A percentile compares a stretch with the other conserved stretches of the same genome.
phyloP scores from a whole-genome alignment of 2,888 invertebrate genomes.

The Cheilosia soror region DNA sequence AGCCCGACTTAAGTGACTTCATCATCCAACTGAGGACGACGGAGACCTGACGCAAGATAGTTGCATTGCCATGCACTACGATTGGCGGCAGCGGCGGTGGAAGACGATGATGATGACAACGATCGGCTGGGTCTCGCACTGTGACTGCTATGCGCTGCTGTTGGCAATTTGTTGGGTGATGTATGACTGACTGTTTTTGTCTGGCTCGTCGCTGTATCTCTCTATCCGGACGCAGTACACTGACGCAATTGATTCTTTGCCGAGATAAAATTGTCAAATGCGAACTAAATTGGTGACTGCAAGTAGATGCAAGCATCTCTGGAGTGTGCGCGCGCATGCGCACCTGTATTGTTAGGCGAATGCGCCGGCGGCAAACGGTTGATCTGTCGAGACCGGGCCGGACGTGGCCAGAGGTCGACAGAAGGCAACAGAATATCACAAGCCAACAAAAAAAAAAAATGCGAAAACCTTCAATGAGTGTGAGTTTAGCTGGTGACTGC shows the following conservation, averaged over 20 bases:
- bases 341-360: slow-evolving; percentile 71
- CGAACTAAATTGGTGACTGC: slow-evolving; percentile 67
- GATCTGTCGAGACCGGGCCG: slow-evolving; percentile 61
- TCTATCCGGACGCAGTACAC: slow-evolving; percentile 56
- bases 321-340: slow-evolving; percentile 40
- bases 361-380: slow-evolving; percentile 58
- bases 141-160: slow-evolving; percentile 39
- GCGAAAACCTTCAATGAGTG: slow-evolving; percentile 65
- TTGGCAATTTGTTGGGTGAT: slow-evolving; percentile 73
- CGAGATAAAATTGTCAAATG: slow-evolving; percentile 73
- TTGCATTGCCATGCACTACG: slow-evolving; percentile 15
- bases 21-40: slow-evolving; percentile 21
- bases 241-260: slow-evolving; percentile 68
- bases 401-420: slow-evolving; percentile 72
- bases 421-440: slow-evolving; percentile 21
- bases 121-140: slow-evolving; percentile 36
- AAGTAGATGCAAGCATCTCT: slow-evolving; percentile 38
- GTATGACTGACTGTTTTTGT: slow-evolving; percentile 73
- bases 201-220: slow-evolving; percentile 51
- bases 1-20: slow-evolving; percentile 42
- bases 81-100: slow-evolving; percentile 4
- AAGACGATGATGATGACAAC: slow-evolving; percentile 65
- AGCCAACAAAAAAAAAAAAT: slow-evolving; percentile 13
- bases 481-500: slow-evolving; percentile 74
- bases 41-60: slow-evolving; percentile 54